Evolutionary conservation across 2,113 vertebrate genomes (phyloP), one percentile per base, ranked within the genome.

Genomic region (Corapipo altera): DNA sequence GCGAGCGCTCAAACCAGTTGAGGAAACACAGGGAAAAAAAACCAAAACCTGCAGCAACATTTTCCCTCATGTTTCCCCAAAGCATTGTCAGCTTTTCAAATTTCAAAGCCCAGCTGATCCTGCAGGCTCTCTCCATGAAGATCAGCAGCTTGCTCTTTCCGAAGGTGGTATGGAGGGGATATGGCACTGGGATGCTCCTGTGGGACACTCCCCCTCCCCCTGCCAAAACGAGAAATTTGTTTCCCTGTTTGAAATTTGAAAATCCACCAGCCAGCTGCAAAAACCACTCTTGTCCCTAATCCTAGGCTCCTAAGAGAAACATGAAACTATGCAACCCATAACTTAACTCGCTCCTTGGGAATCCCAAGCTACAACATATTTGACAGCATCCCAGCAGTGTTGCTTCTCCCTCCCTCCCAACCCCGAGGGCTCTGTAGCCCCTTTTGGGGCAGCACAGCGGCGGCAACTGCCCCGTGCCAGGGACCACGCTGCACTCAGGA

Each of bases 401-500:
- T 9, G 20, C 39, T 84, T 93, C 83, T 64, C 94, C 91, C 96
- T 83, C 93, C 51, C 97, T 94, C 96, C 85, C 84, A 28, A 7
- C 17, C 64, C 59, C 2, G 0, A 46, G 62, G 62, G 93, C 85
- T 90, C 91, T 5, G 75, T 37, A 33, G 72, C 54, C 89, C 69
- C 80, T 94, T 41, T 41, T 6, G 37, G 41, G 66, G 39, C 88
- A 88, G 75, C 37, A 2, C 13, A 3, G 49, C 0, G 3, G 49
- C 9, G 5, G 6, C 2, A 3, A 62, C 67, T 49, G 59, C 58
- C 82, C 81, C 5, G 0, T 33, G 73, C 81, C 0, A 2, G 75
- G 88, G 66, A 91, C 73, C 80, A 66, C 1, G n/a, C 84, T 26
- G 21, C 0, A 39, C 96, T 99, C 99, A 99, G 88, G 99, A 99